Evolutionary conservation across 2,113 vertebrate species (phyloP), one percentile per base, ranked within the genome.

Genomic region (Theristicus caerulescens): DNA sequence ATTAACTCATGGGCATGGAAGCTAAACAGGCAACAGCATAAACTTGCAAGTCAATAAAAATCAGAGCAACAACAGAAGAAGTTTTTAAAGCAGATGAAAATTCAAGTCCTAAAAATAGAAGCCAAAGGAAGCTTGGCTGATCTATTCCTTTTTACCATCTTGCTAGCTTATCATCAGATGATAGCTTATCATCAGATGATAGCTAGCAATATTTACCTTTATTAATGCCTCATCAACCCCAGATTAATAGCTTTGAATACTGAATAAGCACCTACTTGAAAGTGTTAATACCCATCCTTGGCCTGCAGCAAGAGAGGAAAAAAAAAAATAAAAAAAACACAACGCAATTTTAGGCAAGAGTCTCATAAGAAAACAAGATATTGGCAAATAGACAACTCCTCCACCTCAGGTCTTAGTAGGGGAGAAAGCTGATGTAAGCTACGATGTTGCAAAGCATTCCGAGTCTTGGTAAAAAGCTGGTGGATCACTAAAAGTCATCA

Each of bases 1-100:
- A 95, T 78, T 84, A 95, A 95, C 44, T 86, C 58, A 73, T 34
- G 38, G 40, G 61, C 93, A 59, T 18, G 70, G 79, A 92, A 96
- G 44, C 27, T 92, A 86, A 92, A 86, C 22, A 86, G 29, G 36
- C 21, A 94, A 58, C 54, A 88, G 58, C 71, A 74, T 34, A 89
- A 82, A 71, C 70, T 81, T 95, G 36, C 22, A 76, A 55, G 49
- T 52, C 58, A 69, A 62, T 27, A 40, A 36, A 85, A 81, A 46
- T 67, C 32, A 86, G 31, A 49, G 38, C 20, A 92, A 73, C 5
- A 64, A 26, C 13, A 85, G 10, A 64, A 34, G 36, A 8, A 27
- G 29, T 38, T 86, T 82, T 86, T 67, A 17, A 87, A 95, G 55
- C 13, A 73, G 19, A 86, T 64, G 11, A 94, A 92, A 83, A 87